phyloP scores from a whole-genome alignment of 2,888 invertebrate genomes.

The Tipula lateralis region DNA sequence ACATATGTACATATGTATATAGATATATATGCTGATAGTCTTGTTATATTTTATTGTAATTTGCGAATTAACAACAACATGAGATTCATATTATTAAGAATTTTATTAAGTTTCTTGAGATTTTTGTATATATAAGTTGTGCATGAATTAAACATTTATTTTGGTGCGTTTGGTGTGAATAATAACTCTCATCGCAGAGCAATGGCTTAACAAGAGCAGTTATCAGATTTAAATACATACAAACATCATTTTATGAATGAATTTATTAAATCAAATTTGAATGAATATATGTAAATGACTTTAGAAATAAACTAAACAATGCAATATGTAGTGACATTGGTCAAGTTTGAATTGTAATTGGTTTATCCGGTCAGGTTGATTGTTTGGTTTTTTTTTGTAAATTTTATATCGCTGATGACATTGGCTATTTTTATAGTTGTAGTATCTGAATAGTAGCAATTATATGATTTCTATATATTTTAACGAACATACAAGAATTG shows the following conservation, averaged over 20 bases:
- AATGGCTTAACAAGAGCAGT: not conserved
- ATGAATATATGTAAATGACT: not conserved
- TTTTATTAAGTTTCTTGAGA: not conserved
- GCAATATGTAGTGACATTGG: not conserved
- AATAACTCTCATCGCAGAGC: not conserved
- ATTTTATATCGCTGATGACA: too few species aligned
- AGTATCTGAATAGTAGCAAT: too few species aligned
- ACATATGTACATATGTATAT: too few species aligned
- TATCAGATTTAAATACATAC: not conserved
- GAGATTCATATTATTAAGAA: not conserved
- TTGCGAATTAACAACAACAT: not conserved
- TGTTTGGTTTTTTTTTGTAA: not conserved
- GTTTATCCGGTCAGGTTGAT: not conserved
- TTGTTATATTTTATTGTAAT: constrained; percentile 11
- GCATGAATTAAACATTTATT: not conserved
- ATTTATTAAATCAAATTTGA: not conserved
- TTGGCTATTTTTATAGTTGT: too few species aligned
- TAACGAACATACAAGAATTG: too few species aligned
- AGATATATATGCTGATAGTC: constrained; percentile 12
- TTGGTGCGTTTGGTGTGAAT: not conserved
- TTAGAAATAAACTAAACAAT: not conserved
- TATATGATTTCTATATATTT: too few species aligned
- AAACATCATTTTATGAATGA: not conserved
- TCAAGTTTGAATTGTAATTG: not conserved
- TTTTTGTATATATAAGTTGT: not conserved